Conservation (phyloP, 2,888 invertebrate genomes). For the Strigamia transsilvanica region DNA sequence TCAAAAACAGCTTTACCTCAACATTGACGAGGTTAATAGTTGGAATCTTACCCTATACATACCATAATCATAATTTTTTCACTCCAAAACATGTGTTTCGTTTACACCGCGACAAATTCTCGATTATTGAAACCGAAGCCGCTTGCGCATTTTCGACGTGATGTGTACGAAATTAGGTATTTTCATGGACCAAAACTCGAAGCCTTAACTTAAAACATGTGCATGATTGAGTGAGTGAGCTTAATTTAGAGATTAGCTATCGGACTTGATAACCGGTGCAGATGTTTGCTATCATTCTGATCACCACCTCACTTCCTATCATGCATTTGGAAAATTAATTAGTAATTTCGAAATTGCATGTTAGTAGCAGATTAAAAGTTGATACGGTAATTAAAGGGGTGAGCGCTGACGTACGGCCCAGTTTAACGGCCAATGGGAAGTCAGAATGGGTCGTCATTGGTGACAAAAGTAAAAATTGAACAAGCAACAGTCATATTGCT, state of each 20-base stretch:
- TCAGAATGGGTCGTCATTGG: slow-evolving; percentile 7
- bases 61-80: background rate
- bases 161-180: background rate
- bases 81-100: background rate
- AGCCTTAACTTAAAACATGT: background rate
- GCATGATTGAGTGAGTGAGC: background rate
- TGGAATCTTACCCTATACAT: too few relatives aligned
- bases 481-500: background rate
- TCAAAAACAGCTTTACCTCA: background rate
- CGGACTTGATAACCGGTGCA: slow-evolving; percentile 16
- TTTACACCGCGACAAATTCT: background rate
- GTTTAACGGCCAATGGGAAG: background rate
- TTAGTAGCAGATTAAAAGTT: slow-evolving; percentile 16
- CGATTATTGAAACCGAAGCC: background rate
- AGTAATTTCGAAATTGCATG: slow-evolving; percentile 10
- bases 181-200: background rate
- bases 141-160: background rate
- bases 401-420: background rate
- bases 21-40: too few relatives aligned
- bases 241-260: slow-evolving; percentile 21
- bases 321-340: background rate
- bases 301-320: background rate
- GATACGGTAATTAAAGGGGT: slow-evolving; percentile 6
- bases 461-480: slow-evolving; percentile 26
- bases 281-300: slow-evolving; percentile 20